Evolutionary conservation across 2,888 invertebrate genomes (phyloP).

Genomic region (Tortricodes alternella): DNA sequence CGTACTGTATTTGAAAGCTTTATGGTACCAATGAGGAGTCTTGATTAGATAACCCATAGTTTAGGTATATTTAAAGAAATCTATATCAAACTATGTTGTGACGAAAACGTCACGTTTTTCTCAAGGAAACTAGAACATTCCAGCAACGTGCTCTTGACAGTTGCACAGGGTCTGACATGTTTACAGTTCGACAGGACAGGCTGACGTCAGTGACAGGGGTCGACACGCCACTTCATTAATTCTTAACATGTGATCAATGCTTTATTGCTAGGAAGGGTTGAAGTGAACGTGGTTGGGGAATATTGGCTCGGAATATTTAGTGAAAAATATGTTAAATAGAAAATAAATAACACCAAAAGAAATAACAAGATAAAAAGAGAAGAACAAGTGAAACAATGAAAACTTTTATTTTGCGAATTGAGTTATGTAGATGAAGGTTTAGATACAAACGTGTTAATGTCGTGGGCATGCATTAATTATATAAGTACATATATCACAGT

Average conservation of each 20-base stretch:
- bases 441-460: no score
- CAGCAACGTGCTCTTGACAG: constrained; percentile 59
- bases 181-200: constrained; percentile 53
- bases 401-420: no score
- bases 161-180: constrained; percentile 49
- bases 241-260: constrained; percentile 72
- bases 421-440: no score
- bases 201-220: constrained; percentile 67
- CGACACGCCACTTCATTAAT: constrained; percentile 81
- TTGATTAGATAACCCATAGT: no score
- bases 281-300: neutral
- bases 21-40: no score
- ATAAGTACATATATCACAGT: no score
- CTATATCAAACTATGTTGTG: constrained; percentile 18
- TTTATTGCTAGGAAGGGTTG: constrained; percentile 38
- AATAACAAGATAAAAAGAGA: no score
- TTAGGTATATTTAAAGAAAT: neutral
- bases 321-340: no score
- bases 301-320: neutral
- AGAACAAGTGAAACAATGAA: no score
- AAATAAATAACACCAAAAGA: no score
- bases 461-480: no score
- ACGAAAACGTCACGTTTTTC: constrained; percentile 24
- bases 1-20: no score
- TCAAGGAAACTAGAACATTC: constrained; percentile 20